Evolutionary conservation across 2,888 invertebrate species (phyloP), one percentile per base, ranked within the genome.

Genomic region (Hypomecis atomaria): DNA sequence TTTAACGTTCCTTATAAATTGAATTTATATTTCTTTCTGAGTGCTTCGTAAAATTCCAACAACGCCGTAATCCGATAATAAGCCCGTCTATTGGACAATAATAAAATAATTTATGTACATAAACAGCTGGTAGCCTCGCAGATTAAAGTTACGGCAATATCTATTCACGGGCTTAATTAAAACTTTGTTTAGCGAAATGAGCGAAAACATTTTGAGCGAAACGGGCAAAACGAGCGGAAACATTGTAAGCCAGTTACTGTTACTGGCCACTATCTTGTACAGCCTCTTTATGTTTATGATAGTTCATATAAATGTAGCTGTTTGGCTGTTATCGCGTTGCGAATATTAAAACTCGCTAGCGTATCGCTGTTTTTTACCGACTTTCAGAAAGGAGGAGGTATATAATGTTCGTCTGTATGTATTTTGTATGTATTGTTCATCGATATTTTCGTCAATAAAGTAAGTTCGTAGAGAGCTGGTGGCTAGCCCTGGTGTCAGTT

Each of bases 291-390:
- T 65, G 56, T 65, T 71, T 71, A 65, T 65, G 62, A 74, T 79
- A 78, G 78, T 77, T 79, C 75, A 78, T 80, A 83, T 84, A 83
- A 84, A 83, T 79, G 77, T 77, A 75, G 75, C 78, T 73, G 82
- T 81, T 79, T 78, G 75, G 78, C 71, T 70, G 70, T 61, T 73
- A 71, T 67, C 74, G 72, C 72, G 72, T 69, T 59, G 72, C 62
- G 78, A 77, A 78, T 77, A 77, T 77, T 77, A 76, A 77, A 76
- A 74, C 72, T 50, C 38, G 50, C 56, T 23, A 47, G 42, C 42
- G 23, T 23, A 23, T 23, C 23, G 23, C 23, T 23, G 23, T 23
- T 23, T 23, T 23, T 23, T 23, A 23, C 23, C 1, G 23, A 23
- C 23, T 23, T 23, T 3, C 23, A 23, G 3, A 23, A 23, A 23